A percentile compares a stretch with the other conserved stretches of the same genome.
phyloP scores from a whole-genome alignment of 2,888 invertebrate species.

The Cloeon dipterum region DNA sequence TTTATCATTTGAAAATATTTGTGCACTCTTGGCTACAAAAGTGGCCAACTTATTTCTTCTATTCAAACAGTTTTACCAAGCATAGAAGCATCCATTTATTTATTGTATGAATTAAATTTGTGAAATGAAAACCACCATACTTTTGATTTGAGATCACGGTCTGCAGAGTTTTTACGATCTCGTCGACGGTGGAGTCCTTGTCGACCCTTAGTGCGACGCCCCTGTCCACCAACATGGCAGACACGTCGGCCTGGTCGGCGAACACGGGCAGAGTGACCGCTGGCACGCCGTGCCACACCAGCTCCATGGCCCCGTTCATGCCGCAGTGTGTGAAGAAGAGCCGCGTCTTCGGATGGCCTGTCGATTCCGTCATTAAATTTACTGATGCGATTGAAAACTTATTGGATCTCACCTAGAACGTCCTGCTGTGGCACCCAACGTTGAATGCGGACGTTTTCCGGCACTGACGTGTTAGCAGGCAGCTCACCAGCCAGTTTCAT shows the following conservation, averaged over 20 bases:
- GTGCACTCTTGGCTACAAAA: too few relatives aligned
- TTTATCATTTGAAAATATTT: too few relatives aligned
- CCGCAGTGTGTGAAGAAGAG: conserved; percentile 21
- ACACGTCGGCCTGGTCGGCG: conserved; percentile 16
- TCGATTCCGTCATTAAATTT: too few relatives aligned
- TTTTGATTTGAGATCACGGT: conserved; percentile 6
- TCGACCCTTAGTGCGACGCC: conserved; percentile 6
- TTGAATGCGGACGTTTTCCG: conserved; percentile 14
- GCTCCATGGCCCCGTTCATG: conserved; percentile 19
- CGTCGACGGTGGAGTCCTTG: conserved; percentile 6
- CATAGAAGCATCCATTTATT: too few relatives aligned
- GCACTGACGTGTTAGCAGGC: conserved; percentile 7
- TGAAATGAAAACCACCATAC: too few relatives aligned
- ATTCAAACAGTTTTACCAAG: too few relatives aligned
- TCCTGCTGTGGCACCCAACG: conserved; percentile 20
- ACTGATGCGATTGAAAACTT: too few relatives aligned
- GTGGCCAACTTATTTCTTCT: too few relatives aligned
- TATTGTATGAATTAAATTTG: too few relatives aligned
- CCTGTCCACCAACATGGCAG: conserved; percentile 5
- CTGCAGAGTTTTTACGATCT: conserved; percentile 6
- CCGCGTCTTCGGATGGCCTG: conserved; percentile 17
- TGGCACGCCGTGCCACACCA: conserved; percentile 17
- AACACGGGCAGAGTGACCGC: conserved; percentile 17
- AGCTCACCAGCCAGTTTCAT: conserved; percentile 12
- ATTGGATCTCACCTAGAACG: conserved; percentile 18